Base-by-base conservation (phyloP, 2,888 invertebrate species). In the Drosophila nigricruria region DNA sequence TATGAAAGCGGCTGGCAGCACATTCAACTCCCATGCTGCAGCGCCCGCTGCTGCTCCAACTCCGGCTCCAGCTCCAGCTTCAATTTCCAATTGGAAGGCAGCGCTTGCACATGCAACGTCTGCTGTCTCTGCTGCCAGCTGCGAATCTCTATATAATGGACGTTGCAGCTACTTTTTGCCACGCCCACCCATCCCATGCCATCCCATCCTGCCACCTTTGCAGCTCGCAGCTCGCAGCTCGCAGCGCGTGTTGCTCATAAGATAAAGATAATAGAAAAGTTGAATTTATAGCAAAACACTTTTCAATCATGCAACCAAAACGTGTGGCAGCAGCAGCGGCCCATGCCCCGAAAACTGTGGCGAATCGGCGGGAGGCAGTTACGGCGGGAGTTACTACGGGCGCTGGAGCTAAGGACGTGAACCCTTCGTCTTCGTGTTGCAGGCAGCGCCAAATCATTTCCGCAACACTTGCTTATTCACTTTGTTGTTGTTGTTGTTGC, bases 241-340 rank as follows among this genome's bases (percentile, higher is more conserved):
- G 58, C 58, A 58, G 62, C 81, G 85, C 79, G 82, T 89, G 90
- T 85, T 82, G 74, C 72, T 66, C 72, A 63, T 58, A 58, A 78
- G 76, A 89, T 86, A 88, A 89, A 89, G 62, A 89, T 88, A 85
- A 88, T 85, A 82, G 80, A 78, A 85, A 88, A 88, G 74, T 80
- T 80, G 57, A 88, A 80, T 85, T 85, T 89, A 82, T 87, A 76
- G 84, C 67, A 66, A 86, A 86, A 89, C 80, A 73, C 82, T 80
- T 86, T 89, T 82, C 86, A 89, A 89, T 89, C 88, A 85, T 78
- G 80, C 80, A 85, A 68, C 78, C 81, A 60, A 80, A 78, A 78
- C 73, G 81, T 79, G 71, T 57, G 66, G 32, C 64, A 63, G 43
- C 27, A 23, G 14, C 23, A 14, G 34, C 34, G 25, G 38, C 60